phyloP scores from a whole-genome alignment of 2,113 vertebrate genomes.

The Oreochromis aureus region DNA sequence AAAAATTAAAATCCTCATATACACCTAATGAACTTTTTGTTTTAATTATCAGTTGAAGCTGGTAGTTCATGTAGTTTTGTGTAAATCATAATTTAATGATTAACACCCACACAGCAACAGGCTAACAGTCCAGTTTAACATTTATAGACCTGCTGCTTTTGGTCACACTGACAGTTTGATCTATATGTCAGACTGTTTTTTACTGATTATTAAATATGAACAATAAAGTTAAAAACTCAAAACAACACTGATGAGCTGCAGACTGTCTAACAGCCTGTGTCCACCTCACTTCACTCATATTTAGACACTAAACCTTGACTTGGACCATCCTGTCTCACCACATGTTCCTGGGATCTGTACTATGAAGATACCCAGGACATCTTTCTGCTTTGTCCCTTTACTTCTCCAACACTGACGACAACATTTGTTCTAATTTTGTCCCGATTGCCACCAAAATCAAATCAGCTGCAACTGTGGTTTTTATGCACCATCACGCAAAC shows the following conservation, averaged over 20 bases:
- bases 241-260: background rate
- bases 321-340: background rate
- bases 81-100: background rate
- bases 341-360: background rate
- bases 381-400: background rate
- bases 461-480: background rate
- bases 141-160: background rate
- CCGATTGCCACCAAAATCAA: rapidly evolving
- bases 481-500: rapidly evolving
- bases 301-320: background rate
- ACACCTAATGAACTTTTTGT: rapidly evolving
- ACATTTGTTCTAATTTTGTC: background rate
- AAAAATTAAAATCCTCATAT: rapidly evolving
- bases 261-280: background rate
- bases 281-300: background rate
- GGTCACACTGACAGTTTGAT: background rate
- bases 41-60: background rate
- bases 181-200: background rate
- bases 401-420: background rate
- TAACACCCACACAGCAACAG: background rate
- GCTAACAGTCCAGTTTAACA: background rate
- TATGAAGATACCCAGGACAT: rapidly evolving
- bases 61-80: background rate
- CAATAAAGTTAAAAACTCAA: background rate
- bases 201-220: background rate